A percentile compares a stretch with the other conserved stretches of the same genome.
phyloP scores from a whole-genome alignment of 2,888 invertebrate genomes.

The Ectemnius cavifrons region DNA sequence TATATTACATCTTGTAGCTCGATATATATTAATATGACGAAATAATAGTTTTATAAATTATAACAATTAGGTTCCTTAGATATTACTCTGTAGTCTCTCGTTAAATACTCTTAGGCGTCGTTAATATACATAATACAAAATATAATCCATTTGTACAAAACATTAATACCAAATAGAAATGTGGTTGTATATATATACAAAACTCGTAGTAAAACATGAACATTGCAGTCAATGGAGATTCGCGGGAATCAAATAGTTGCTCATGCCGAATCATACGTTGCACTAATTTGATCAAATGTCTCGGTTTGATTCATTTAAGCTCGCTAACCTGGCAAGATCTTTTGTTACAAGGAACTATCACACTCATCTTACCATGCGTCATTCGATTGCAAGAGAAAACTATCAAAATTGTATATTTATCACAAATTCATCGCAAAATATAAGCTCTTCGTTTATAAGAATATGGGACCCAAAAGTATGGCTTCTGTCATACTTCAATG shows the following conservation, averaged over 20 bases:
- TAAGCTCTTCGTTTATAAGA: constrained; percentile 8
- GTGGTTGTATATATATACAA: constrained; percentile 18
- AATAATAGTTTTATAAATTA: constrained; percentile 17
- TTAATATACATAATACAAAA: constrained; percentile 17
- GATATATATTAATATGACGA: constrained; percentile 8
- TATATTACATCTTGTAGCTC: constrained; percentile 2
- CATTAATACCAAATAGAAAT: constrained; percentile 13
- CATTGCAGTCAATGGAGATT: constrained; percentile 9
- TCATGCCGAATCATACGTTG: neutral
- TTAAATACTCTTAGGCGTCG: constrained; percentile 11
- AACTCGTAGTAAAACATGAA: constrained; percentile 9
- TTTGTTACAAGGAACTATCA: constrained; percentile 46
- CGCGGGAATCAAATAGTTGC: neutral
- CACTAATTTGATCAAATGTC: constrained; percentile 11
- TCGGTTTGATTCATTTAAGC: constrained; percentile 27
- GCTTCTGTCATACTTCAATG: neutral
- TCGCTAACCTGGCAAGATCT: constrained; percentile 45
- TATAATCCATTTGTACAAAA: constrained; percentile 18
- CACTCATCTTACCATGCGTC: constrained; percentile 32
- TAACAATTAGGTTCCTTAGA: neutral
- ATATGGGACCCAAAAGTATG: neutral
- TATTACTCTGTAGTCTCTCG: constrained; percentile 4
- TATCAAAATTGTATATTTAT: constrained; percentile 19
- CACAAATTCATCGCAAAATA: constrained; percentile 16
- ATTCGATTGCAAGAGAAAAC: constrained; percentile 3